phyloP scores from a whole-genome alignment of 2,888 invertebrate species.

The Spilarctia lutea region DNA sequence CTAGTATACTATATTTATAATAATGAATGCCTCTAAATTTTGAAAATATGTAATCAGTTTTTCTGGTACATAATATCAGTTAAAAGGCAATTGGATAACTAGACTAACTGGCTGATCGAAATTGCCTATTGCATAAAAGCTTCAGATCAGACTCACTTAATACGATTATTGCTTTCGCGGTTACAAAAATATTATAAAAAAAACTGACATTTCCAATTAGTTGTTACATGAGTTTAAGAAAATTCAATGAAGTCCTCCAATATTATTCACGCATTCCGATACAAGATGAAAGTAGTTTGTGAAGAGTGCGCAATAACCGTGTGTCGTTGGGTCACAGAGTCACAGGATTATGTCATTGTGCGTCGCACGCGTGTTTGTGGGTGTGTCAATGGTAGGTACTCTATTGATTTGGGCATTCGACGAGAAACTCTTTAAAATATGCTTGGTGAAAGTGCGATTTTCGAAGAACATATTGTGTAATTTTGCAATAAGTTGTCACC shows the following conservation, averaged over 20 bases:
- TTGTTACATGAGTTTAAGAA: background rate
- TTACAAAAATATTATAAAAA: background rate
- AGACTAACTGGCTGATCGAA: background rate
- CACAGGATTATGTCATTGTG: conserved; percentile 61
- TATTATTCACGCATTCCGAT: background rate
- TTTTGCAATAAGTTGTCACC: conserved; percentile 60
- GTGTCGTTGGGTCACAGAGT: conserved; percentile 48
- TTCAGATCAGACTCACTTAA: background rate
- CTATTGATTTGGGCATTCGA: conserved; percentile 70
- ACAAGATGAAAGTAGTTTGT: conserved; percentile 17
- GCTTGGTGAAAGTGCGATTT: conserved; percentile 66
- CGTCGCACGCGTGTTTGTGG: conserved; percentile 38
- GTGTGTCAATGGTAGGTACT: conserved; percentile 53
- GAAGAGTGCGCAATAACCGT: conserved; percentile 34
- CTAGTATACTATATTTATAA: no score
- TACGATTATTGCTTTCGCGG: background rate
- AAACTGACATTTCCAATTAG: background rate
- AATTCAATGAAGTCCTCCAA: background rate
- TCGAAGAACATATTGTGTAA: conserved; percentile 44
- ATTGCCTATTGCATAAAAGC: background rate
- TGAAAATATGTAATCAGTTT: background rate
- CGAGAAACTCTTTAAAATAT: conserved; percentile 62
- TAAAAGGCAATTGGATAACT: background rate
- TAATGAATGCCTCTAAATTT: background rate
- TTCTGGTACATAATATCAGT: background rate